These are phyloP conservation scores for Lepilemur septentrionalis DNA, from an alignment of 2,797 vertebrate genomes.

Conservation along the genomic window DNA sequence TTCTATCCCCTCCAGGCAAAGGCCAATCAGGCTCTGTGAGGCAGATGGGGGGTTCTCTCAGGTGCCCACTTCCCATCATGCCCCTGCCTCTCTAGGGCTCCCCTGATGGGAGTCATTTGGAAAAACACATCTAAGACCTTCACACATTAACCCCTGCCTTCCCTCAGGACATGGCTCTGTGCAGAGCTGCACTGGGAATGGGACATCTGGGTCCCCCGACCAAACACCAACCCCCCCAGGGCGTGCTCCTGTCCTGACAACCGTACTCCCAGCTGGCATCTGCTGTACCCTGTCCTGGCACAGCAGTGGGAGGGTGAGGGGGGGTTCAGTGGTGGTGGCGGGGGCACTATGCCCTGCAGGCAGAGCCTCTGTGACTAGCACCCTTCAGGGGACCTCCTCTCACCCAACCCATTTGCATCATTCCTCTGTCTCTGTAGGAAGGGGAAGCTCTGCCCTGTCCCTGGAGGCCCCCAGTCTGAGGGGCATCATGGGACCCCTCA, in stretches of 20 bases:
- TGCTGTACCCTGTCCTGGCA: neutral
- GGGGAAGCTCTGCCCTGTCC: neutral
- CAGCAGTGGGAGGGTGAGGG: neutral
- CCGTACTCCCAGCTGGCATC: constrained; percentile 36
- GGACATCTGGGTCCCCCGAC: constrained; percentile 63
- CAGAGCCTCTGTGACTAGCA: neutral
- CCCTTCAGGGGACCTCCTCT: neutral
- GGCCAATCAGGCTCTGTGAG: constrained; percentile 70
- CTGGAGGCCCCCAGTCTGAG: neutral
- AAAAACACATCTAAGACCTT: constrained; percentile 74
- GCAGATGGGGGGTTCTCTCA: constrained; percentile 68
- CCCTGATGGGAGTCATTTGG: constrained; percentile 77
- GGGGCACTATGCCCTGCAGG: neutral
- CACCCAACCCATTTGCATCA: neutral
- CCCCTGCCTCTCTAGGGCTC: constrained; percentile 69
- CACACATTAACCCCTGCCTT: constrained; percentile 70
- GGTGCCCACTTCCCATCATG: constrained; percentile 71
- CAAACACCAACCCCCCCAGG: neutral
- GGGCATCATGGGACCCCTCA: neutral
- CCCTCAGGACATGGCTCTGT: neutral
- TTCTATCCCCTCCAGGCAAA: constrained; percentile 32
- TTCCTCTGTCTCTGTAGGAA: neutral
- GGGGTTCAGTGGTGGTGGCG: neutral
- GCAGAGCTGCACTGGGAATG: constrained; percentile 51
- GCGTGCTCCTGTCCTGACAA: constrained; percentile 49